Evolutionary conservation across 2,888 invertebrate species (phyloP), one percentile per base, ranked within the genome.

Genomic region (Scaptomyza caliginosa): DNA sequence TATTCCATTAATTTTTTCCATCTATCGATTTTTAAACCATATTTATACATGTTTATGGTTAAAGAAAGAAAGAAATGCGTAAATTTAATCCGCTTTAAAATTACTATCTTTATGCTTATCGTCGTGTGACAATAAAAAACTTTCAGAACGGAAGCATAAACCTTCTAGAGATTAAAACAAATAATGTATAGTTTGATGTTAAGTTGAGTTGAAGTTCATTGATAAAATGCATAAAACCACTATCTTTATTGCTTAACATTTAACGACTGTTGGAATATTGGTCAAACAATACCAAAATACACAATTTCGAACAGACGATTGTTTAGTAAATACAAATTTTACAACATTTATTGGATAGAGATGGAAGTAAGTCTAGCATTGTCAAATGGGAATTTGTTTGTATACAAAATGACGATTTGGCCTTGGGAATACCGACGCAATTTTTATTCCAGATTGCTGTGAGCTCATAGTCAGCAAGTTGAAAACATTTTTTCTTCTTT

Each of bases 261-360:
- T 80, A 73, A 84, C 79, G 85, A 82, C 69, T 57, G 17, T 55
- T 62, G n/a, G n/a, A n/a, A 54, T 74, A 78, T 84, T 66, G 75
- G 57, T 46, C 62, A 50, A 66, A 64, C 52, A 58, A 60, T 72
- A 46, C 45, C 43, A 40, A 64, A 19, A 57, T 57, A 63, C 40
- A 54, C 7, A 63, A 51, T 74, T 60, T 45, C 21, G 51, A 34
- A 40, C 34, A 21, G 16, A 54, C 39, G 30, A 26, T 26, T 13
- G 56, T 71, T 74, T 63, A 69, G 67, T 57, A 67, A 63, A 50
- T 59, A 58, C 54, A n/a, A n/a, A n/a, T 46, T 16, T 23, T 32
- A 54, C 45, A 49, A 40, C 28, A 52, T 21, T 21, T 21, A 3
- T 23, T 23, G 4, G 6, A 6, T 11, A 39, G n/a, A n/a, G n/a